Base-by-base conservation (phyloP, 2,888 invertebrate genomes). In the Ligdia adustata region DNA sequence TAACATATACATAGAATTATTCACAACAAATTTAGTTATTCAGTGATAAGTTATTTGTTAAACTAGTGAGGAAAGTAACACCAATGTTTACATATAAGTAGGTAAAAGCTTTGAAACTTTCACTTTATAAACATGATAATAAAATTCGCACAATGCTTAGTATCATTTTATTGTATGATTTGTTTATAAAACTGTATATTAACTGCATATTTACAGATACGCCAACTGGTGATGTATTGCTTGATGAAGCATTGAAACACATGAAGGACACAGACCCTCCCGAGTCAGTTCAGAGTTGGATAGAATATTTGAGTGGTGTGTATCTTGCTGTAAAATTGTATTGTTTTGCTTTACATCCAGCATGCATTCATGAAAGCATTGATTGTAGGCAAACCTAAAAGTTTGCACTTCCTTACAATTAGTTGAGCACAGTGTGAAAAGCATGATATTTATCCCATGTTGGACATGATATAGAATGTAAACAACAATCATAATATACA, bases 221-320 rank as follows among this genome's bases (percentile, higher is more conserved):
- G 55, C 97, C 98, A 27, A 99, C 99, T 42, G 99, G 99, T 34
- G 99, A 99, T 91, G 99, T 99, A 16, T 91, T 99, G 50, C 91
- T 99, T 57, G 97, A 97, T 83, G 96, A 97, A 91, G 98, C 99
- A 40, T 89, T 99, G 65, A 98, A 98, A 92, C 98, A 99, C 89
- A 95, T 99, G 82, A 99, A 98, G 91, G 99, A 99, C 80, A 99
- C 99, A 29, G 97, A 98, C 74, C 98, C 99, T 28, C 95, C 98
- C 46, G 99, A 99, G 91, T 95, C 97, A 47, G 98, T 99, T 27
- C 99, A 99, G 85, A 97, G 97, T 88, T 99, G 99, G 99, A 98
- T 99, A 84, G 99, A 99, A 92, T 99, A 99, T 90, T 92, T 99
- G 35, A 99, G 98, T 91, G 99, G 98, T 97, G 80, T 81, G 92